Percentiles rank a stretch among this genome's conserved stretches.
These are phyloP conservation scores for Radopholus similis DNA, from an alignment of 1,140 invertebrate genomes.

Conservation along the genomic window DNA sequence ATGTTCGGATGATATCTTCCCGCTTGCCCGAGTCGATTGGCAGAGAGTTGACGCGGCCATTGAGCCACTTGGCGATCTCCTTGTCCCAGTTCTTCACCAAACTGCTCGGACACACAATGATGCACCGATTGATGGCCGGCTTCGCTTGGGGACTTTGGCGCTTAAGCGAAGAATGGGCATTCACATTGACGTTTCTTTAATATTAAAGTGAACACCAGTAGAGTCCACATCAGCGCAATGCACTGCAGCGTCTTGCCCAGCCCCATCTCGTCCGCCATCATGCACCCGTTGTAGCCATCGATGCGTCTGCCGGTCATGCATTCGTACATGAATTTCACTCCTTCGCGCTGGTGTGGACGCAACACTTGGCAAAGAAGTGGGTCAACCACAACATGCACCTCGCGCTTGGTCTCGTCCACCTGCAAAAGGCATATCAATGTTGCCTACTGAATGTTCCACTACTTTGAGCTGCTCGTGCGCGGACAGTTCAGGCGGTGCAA, in stretches of 20 bases:
- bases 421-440: neutral
- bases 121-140: slow-evolving; percentile 81
- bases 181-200: neutral
- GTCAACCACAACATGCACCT: slow-evolving; percentile 89
- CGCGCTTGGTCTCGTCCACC: slow-evolving; percentile 64
- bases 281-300: slow-evolving; percentile 65
- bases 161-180: slow-evolving; percentile 42
- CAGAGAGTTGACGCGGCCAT: slow-evolving; percentile 74
- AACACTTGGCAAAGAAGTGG: slow-evolving; percentile 82
- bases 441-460: neutral
- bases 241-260: slow-evolving; percentile 95
- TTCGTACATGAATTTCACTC: slow-evolving; percentile 99
- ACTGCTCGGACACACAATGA: slow-evolving; percentile 92
- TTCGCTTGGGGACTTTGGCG: slow-evolving; percentile 67
- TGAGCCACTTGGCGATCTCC: slow-evolving; percentile 95
- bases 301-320: slow-evolving; percentile 91
- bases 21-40: slow-evolving; percentile 63
- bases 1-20: slow-evolving; percentile 48
- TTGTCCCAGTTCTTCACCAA: slow-evolving; percentile 99
- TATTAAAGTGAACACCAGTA: slow-evolving; percentile 76
- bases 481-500: slow-evolving; percentile 74
- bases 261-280: slow-evolving; percentile 62
- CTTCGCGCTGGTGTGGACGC: slow-evolving; percentile 95
- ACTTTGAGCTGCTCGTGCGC: slow-evolving; percentile 78
- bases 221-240: slow-evolving; percentile 90